Conservation (phyloP, 2,113 vertebrate species). For the Hippoglossus stenolepis region DNA sequence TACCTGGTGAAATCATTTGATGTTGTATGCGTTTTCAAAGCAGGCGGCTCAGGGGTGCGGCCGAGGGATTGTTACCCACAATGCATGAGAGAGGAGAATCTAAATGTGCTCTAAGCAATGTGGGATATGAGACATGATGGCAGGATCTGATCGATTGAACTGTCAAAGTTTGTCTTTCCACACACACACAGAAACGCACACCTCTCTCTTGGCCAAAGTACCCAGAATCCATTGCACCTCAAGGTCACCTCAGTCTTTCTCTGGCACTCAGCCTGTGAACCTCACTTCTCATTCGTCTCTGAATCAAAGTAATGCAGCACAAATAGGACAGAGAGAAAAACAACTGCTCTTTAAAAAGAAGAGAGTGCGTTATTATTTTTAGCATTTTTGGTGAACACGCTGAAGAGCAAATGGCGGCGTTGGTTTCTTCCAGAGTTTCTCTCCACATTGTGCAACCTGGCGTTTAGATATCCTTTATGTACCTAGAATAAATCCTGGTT, state of each 20-base stretch:
- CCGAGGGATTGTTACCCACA: background rate
- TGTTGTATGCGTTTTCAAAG: background rate
- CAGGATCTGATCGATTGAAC: background rate
- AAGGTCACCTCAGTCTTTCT: constrained; percentile 70
- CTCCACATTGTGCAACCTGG: constrained; percentile 44
- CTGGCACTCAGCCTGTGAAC: constrained; percentile 41
- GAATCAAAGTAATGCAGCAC: constrained; percentile 8
- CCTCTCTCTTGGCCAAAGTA: constrained; percentile 37
- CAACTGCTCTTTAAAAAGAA: background rate
- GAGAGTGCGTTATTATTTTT: background rate
- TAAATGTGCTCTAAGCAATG: constrained; percentile 2
- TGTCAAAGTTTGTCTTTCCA: constrained; percentile 18
- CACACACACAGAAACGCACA: constrained; percentile 1
- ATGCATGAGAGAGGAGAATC: constrained; percentile 14
- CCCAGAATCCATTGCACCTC: constrained; percentile 68
- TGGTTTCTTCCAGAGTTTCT: constrained; percentile 3
- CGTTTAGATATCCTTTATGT: constrained; percentile 60
- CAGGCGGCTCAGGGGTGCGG: background rate
- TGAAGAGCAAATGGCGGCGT: constrained; percentile 13
- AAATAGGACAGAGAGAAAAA: background rate
- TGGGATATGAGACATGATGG: constrained; percentile 36
- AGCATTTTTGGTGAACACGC: background rate
- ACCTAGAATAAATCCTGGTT: constrained; percentile 74
- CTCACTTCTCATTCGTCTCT: constrained; percentile 1
- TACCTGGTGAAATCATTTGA: background rate